Evolutionary conservation across 2,797 vertebrate species (phyloP), one percentile per base, ranked within the genome.

Genomic region (Chelon auratus): DNA sequence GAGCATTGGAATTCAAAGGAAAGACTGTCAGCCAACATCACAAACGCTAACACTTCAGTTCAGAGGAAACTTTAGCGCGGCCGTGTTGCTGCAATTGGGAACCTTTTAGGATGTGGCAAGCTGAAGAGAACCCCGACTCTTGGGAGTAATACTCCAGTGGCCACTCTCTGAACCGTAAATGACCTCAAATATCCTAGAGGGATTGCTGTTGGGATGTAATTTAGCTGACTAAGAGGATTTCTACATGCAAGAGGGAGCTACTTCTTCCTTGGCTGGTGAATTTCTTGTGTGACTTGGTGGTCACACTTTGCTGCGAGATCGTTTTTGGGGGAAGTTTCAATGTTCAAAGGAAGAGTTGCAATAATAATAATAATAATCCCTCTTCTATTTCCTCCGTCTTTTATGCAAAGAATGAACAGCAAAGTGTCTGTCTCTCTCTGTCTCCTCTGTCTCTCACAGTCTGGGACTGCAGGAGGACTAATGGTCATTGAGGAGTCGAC

Each of bases 211-310:
- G 57, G 30, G 13, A 10, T 55, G n/a, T 15, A n/a, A 14, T 55
- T 37, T 51, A 11, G 22, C 5, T 37, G 59, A 57, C 36, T 22
- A 15, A 40, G 3, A 33, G 33, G 4, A 12, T 18, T 9, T 52
- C 20, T 1, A 18, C 4, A 82, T 81, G 86, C 77, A 77, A 77
- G 84, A 81, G 81, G 77, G 83, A 51, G 80, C 80, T 67, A 53
- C 11, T 63, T 40, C 3, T 65, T 6, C 33, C 50, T 58, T 2
- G 15, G 53, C 5, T 53, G 4, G 18, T 55, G 56, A 57, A 50
- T 57, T 62, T 78, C 62, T 50, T 10, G 39, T 3, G 0, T 60
- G 67, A 72, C 50, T 74, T 81, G 40, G 17, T 15, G 20, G 11
- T 13, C 26, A 3, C 6, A 6, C 24, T 62, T 70, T 55, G 64